Conservation (phyloP, 2,797 vertebrate species). For the Fistularia commersonii region DNA sequence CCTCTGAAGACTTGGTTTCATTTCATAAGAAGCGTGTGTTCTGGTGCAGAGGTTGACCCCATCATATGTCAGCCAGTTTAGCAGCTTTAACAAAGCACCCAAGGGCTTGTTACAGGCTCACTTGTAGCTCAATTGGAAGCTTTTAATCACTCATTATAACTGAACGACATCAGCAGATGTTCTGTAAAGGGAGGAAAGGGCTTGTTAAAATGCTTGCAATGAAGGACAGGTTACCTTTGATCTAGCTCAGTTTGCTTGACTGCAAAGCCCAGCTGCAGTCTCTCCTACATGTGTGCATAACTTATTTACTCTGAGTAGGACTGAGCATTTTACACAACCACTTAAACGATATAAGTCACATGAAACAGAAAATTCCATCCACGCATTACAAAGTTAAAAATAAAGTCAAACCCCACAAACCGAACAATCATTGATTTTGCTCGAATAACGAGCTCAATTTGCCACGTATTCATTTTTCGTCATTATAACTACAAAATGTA, state of each 20-base stretch:
- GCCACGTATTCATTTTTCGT: no score
- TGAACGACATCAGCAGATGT: conserved; percentile 46
- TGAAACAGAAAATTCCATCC: no score
- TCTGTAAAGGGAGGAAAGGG: conserved; percentile 29
- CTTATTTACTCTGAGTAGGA: neutral
- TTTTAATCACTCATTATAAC: conserved; percentile 54
- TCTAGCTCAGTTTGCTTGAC: conserved; percentile 16
- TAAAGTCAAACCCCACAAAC: no score
- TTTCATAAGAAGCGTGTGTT: conserved; percentile 10
- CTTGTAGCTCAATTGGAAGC: conserved; percentile 41
- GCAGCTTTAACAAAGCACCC: conserved; percentile 8
- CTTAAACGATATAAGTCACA: no score
- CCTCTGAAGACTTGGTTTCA: neutral
- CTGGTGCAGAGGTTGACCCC: conserved; percentile 7
- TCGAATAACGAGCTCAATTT: no score
- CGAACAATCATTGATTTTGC: no score
- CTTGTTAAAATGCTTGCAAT: conserved; percentile 31
- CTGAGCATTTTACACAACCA: neutral
- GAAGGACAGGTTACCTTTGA: conserved; percentile 35
- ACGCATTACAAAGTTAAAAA: no score
- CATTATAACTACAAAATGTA: no score
- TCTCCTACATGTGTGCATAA: neutral
- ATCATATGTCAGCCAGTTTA: conserved; percentile 16
- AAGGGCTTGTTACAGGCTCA: conserved; percentile 24
- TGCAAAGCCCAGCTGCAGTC: conserved; percentile 19